A percentile compares a stretch with the other conserved stretches of the same genome.
Conservation (phyloP, 2,888 invertebrate species). For the Coenonympha glycerion region DNA sequence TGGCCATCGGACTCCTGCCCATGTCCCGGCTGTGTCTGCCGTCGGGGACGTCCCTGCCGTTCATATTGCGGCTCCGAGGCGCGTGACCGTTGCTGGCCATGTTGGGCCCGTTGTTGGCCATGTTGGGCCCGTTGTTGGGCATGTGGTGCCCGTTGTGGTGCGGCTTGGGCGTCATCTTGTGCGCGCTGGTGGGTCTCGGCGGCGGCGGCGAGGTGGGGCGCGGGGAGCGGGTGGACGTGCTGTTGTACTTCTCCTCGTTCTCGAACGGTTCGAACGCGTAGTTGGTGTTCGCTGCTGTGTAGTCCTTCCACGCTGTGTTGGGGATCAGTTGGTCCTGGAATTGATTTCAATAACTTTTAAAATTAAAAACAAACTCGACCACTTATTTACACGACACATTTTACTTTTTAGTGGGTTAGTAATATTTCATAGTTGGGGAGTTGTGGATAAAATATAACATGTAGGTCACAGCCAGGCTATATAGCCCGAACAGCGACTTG, state of each 20-base stretch:
- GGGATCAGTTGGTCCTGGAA: conserved; percentile 87
- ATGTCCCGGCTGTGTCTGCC: not conserved
- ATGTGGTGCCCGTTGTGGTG: conserved; percentile 5
- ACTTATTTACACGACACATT: no score
- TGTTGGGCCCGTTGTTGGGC: conserved; percentile 1
- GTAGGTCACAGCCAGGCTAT: no score
- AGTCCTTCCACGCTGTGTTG: conserved; percentile 92
- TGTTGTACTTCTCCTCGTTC: conserved; percentile 82
- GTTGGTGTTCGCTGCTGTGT: conserved; percentile 87
- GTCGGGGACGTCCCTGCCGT: conserved; percentile 4
- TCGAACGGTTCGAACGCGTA: conserved; percentile 93
- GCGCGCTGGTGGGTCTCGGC: conserved; percentile 36
- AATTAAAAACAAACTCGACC: not conserved
- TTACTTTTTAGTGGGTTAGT: no score
- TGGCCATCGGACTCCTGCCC: not conserved
- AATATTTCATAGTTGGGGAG: no score
- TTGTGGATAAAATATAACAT: no score
- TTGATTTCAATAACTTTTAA: not conserved
- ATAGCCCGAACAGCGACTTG: conserved; percentile 75
- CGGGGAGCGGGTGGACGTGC: conserved; percentile 38
- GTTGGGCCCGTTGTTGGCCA: not conserved
- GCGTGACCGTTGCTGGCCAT: not conserved
- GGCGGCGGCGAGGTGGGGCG: conserved; percentile 41
- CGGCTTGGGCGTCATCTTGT: conserved; percentile 24
- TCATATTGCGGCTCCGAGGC: not conserved